A percentile compares a stretch with the other conserved stretches of the same genome.
phyloP scores from a whole-genome alignment of 2,113 vertebrate genomes.

The Lagopus muta region DNA sequence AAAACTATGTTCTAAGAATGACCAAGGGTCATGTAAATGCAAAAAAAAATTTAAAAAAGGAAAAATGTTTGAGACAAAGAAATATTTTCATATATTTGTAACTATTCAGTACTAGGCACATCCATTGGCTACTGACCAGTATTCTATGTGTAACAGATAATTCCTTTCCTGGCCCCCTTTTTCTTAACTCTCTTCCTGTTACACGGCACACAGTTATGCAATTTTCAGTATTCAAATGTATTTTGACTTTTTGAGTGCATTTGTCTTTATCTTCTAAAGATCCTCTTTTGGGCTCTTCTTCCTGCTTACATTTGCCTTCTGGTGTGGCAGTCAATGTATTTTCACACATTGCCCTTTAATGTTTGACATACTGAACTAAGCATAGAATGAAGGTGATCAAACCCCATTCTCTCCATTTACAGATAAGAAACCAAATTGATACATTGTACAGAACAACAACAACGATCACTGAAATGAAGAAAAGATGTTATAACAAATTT shows the following conservation, averaged over 20 bases:
- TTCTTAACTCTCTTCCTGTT: not conserved
- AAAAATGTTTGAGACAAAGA: not conserved
- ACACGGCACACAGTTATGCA: not conserved
- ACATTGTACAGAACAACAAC: not conserved
- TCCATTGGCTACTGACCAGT: not conserved
- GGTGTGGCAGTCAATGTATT: not conserved
- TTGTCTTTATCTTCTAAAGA: not conserved
- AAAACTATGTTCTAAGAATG: not conserved
- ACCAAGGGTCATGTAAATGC: not conserved
- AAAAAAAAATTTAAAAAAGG: not conserved
- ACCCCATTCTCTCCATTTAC: not conserved
- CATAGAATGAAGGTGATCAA: not conserved
- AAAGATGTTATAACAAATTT: not conserved
- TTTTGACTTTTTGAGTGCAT: not conserved
- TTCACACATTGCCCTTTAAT: not conserved
- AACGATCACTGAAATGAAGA: not conserved
- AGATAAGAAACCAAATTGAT: not conserved
- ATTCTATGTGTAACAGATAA: too few species aligned
- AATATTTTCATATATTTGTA: not conserved
- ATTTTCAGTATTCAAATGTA: not conserved
- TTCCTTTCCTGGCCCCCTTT: not conserved
- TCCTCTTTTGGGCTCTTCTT: not conserved
- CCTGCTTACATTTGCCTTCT: not conserved
- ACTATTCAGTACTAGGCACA: not conserved
- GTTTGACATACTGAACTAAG: not conserved